Percentiles rank a stretch among this genome's conserved stretches.
phyloP scores from a whole-genome alignment of 2,888 invertebrate genomes.

The Lobophora halterata region DNA sequence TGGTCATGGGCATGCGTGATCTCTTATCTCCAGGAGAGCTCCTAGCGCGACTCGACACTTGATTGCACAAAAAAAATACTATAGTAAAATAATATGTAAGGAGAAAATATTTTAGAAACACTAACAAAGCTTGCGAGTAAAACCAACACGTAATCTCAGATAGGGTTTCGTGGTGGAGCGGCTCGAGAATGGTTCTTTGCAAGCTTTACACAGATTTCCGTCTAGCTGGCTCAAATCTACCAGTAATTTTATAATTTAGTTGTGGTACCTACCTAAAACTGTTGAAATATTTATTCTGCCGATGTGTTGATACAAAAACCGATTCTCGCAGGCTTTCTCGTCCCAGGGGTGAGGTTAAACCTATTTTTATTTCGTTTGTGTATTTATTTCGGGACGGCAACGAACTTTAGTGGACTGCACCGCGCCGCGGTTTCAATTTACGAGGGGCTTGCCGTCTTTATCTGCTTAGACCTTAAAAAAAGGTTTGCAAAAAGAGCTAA shows the following conservation, averaged over 20 bases:
- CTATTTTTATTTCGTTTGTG: conserved; percentile 64
- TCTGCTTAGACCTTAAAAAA: conserved; percentile 6
- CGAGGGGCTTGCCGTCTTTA: conserved; percentile 24
- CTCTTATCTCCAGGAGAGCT: too few species aligned
- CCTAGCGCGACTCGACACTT: too few species aligned
- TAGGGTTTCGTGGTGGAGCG: conserved; percentile 7
- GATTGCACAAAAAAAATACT: too few species aligned
- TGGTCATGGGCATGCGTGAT: too few species aligned
- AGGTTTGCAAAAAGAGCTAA: conserved; percentile 1
- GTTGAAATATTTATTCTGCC: too few species aligned
- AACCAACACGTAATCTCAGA: conserved; percentile 19
- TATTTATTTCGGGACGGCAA: conserved; percentile 57
- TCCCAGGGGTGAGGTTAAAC: conserved; percentile 63
- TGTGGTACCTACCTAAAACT: too few species aligned
- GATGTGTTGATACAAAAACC: conserved; percentile 52
- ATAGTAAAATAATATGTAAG: too few species aligned
- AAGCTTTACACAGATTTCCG: conserved; percentile 31
- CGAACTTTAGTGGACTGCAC: conserved; percentile 45
- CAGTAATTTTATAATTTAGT: too few species aligned
- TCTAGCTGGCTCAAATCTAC: conserved; percentile 22
- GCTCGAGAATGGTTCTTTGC: conserved; percentile 19
- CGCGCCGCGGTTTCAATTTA: conserved; percentile 60
- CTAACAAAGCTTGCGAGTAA: conserved; percentile 16
- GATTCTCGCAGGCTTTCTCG: conserved; percentile 36
- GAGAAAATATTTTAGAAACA: conserved; percentile 7